Evolutionary conservation across 23 tunicate species (phyloP), one percentile per base, ranked within the genome.

Genomic region (Phallusia fumigata): DNA sequence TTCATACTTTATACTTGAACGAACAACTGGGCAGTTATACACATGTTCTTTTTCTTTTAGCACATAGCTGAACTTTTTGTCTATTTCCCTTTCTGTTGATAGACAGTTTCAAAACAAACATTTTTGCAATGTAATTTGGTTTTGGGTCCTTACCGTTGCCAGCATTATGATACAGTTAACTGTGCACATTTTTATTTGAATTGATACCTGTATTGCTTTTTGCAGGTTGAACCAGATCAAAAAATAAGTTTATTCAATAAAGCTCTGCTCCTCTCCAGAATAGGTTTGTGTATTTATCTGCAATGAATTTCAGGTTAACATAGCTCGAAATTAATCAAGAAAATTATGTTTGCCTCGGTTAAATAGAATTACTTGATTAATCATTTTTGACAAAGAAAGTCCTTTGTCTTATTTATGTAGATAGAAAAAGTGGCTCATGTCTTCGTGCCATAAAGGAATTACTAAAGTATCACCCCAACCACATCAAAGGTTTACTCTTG

Each of bases 241-340:
- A 79, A 52, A 73, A 76, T 83, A 16, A 73, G 88, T 36, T 76
- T 89, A 28, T 89, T 80, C 81, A 89, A 89, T 64, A 52, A 84
- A 76, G 94, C 94, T 30, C 47, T 80, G 32, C 18, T 89, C 72
- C 85, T 79, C 53, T 89, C 94, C 5, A 80, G 75, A 80, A 89
- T 80, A 35, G 84, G 89, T 85, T 22, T 33, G 88, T 74, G 2
- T 10, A 13, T 81, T 64, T 35, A 26, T 33, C 11, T 33, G 45
- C 15, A 26, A 26, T 76, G 47, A 12, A 26, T 31, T 12, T 76
- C 15, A 15, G 16, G 13, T n/a, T n/a, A n/a, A n/a, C n/a, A n/a
- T n/a, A n/a, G n/a, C n/a, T n/a, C n/a, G n/a, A n/a, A n/a, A n/a
- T n/a, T n/a, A n/a, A n/a, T n/a, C n/a, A n/a, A n/a, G n/a, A 21